These are phyloP conservation scores for Hyposoter didymator DNA, from an alignment of 2,888 invertebrate species.

Conservation along the genomic window DNA sequence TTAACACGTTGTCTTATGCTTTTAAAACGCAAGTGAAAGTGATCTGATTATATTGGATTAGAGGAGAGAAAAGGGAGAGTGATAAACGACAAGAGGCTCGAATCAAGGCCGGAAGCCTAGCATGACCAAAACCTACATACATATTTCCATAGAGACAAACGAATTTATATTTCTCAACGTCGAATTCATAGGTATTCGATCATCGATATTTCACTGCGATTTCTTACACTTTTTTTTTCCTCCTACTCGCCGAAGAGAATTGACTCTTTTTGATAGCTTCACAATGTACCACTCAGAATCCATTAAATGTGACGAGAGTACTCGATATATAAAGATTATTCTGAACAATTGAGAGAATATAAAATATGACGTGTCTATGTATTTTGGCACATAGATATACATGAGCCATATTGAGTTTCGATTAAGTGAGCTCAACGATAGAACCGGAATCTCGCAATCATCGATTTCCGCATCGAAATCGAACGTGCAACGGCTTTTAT, in stretches of 20 bases:
- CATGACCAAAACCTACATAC: constrained; percentile 42
- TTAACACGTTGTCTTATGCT: constrained; percentile 36
- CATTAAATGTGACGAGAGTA: constrained; percentile 31
- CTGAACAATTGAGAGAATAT: constrained; percentile 23
- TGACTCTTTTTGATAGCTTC: neutral
- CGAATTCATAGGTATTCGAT: constrained; percentile 54
- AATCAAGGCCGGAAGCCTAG: constrained; percentile 65
- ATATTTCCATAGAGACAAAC: constrained; percentile 1
- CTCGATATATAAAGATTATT: constrained; percentile 43
- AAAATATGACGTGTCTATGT: neutral
- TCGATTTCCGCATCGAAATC: constrained; percentile 50
- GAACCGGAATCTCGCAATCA: constrained; percentile 59
- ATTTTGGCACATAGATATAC: neutral
- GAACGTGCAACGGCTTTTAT: constrained; percentile 55
- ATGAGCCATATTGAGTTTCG: constrained; percentile 23
- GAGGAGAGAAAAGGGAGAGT: constrained; percentile 6
- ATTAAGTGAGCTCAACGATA: constrained; percentile 26
- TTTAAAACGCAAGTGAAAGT: constrained; percentile 54
- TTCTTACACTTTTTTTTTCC: neutral
- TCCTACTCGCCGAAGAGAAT: neutral
- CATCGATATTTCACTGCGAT: constrained; percentile 28
- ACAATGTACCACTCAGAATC: constrained; percentile 18
- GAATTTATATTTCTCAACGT: constrained; percentile 35
- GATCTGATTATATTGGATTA: constrained; percentile 62
- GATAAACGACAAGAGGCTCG: constrained; percentile 26